These are phyloP conservation scores for Scomber japonicus DNA, from an alignment of 2,113 vertebrate species.

Conservation along the genomic window DNA sequence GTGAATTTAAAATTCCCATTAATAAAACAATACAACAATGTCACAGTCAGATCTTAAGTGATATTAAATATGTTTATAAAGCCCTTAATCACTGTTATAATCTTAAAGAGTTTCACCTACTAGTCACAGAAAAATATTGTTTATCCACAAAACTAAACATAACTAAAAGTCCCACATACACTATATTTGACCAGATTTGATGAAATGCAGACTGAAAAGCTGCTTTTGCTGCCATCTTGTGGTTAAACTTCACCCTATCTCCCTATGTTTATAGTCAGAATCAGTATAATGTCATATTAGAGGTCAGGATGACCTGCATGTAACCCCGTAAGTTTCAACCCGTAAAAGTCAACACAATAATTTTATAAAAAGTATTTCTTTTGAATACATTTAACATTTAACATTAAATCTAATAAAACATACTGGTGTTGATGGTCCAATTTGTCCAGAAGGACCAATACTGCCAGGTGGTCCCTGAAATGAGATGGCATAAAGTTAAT, in stretches of 20 bases:
- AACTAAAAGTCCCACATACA: no score
- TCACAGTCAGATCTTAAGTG: neutral
- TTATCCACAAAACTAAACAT: no score
- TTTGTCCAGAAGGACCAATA: slow-evolving; percentile 66
- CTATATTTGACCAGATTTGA: no score
- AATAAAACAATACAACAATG: neutral
- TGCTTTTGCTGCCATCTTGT: neutral
- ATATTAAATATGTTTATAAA: no score
- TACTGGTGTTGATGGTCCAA: slow-evolving; percentile 74
- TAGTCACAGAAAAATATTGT: no score
- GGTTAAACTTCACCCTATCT: neutral
- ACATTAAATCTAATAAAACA: slow-evolving; percentile 20
- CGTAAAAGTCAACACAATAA: neutral
- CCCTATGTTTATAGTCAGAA: neutral
- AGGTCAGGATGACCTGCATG: neutral
- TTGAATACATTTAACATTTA: neutral
- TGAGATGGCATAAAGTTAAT: slow-evolving; percentile 12
- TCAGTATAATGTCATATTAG: no score
- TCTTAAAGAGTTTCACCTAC: no score
- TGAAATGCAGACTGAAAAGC: no score
- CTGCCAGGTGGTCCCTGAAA: slow-evolving; percentile 78
- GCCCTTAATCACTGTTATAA: no score
- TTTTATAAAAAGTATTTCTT: neutral
- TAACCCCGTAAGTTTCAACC: neutral
- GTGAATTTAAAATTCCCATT: neutral